Base-by-base conservation (phyloP, 2,888 invertebrate genomes). In the Ophion costatus region DNA sequence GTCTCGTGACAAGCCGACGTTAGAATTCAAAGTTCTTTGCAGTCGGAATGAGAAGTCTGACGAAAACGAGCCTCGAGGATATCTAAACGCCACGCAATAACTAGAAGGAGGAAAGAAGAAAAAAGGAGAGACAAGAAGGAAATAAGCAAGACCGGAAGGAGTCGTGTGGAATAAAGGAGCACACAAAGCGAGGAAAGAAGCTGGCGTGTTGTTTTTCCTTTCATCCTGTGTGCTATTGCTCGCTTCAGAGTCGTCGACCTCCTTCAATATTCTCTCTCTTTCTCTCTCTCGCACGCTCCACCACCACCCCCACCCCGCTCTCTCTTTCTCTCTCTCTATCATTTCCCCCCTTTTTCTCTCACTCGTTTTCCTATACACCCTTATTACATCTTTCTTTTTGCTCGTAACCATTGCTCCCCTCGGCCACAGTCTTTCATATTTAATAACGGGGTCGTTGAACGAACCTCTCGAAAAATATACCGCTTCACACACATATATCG, bases 171-270 rank as follows among this genome's bases (percentile, higher is more conserved):
- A 85, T 81, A 76, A 85, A 82, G 81, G 70, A 83, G 64, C 80
- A 59, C 75, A 59, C 69, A 78, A 73, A 80, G 67, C 67, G 66
- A 71, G 77, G 77, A 75, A 81, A 70, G 64, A 78, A 61, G 38
- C 64, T 75, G 70, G 63, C 80, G 83, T 51, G 51, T 67, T 79
- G 83, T 85, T 87, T 85, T 87, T 84, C 85, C 79, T 84, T 83
- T 85, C 83, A 81, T 83, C 83, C 87, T 84, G 78, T 22, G 70
- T 70, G 22, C 45, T 76, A 63, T 45, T n/a, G 20, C 75, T 81
- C 81, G 63, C 63, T 75, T 63, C 82, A 57, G 69, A 29, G 78
- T 74, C 87, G 79, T 84, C 80, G 83, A 87, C 85, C 83, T 84
- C 71, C 78, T 75, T 76, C 7, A 29, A 67, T 67, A 74, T 74